Conservation (phyloP, 2,888 invertebrate species). For the Papilio demoleus region DNA sequence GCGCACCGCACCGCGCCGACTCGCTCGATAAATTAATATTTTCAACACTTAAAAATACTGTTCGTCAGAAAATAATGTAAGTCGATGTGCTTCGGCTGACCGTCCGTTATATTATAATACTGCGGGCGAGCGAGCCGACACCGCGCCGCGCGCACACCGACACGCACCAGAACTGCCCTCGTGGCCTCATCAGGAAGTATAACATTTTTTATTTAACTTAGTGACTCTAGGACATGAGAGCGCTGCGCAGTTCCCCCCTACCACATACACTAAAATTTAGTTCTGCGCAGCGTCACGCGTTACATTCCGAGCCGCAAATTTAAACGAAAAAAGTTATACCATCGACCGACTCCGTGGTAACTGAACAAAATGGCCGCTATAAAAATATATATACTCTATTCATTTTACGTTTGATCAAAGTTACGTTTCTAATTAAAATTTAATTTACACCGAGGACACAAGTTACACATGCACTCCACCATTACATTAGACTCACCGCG, state of each 20-base stretch:
- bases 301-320: too few relatives aligned
- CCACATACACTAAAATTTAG: too few relatives aligned
- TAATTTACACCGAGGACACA: constrained; percentile 15
- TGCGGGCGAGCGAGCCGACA: constrained; percentile 11
- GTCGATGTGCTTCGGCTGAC: not conserved
- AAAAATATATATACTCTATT: constrained; percentile 34
- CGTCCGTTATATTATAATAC: not conserved
- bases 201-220: too few relatives aligned
- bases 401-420: not conserved
- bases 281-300: too few relatives aligned
- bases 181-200: too few relatives aligned
- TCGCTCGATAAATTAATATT: not conserved
- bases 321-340: too few relatives aligned
- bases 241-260: too few relatives aligned
- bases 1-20: constrained; percentile 46
- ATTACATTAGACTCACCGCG: constrained; percentile 1
- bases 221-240: too few relatives aligned
- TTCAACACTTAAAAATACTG: constrained; percentile 3
- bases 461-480: constrained; percentile 13
- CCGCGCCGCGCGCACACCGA: not conserved
- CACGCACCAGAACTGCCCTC: too few relatives aligned
- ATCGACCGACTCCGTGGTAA: not conserved
- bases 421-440: constrained; percentile 1
- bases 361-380: constrained; percentile 33
- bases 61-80: not conserved